A percentile compares a stretch with the other conserved stretches of the same genome.
Evolutionary conservation across 2,797 vertebrate species (phyloP).

Genomic region (Sebastes hubbsi): DNA sequence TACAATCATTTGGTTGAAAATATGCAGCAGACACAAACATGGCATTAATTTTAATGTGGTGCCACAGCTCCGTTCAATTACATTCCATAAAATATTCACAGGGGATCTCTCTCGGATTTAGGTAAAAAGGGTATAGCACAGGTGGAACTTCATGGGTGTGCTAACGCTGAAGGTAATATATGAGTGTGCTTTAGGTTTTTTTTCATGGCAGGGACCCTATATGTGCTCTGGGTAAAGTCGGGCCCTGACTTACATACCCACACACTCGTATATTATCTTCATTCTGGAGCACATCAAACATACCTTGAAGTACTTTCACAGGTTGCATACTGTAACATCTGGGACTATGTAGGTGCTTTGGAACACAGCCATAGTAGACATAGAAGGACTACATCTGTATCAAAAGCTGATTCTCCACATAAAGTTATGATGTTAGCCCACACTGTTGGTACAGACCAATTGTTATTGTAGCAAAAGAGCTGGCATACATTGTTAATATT

Average conservation of each 20-base stretch:
- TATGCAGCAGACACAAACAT: constrained; percentile 77
- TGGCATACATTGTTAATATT: not conserved
- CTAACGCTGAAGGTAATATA: constrained; percentile 30
- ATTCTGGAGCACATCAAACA: constrained; percentile 15
- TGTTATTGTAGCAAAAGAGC: not conserved
- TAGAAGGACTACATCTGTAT: not conserved
- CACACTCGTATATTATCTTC: not conserved
- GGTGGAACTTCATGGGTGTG: constrained; percentile 35
- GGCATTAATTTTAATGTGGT: constrained; percentile 80
- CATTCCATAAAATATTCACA: constrained; percentile 80
- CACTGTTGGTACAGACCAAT: not conserved
- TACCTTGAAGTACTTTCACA: not conserved
- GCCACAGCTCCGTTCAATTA: constrained; percentile 75
- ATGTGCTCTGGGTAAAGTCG: constrained; percentile 12
- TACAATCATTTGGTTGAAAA: constrained; percentile 77
- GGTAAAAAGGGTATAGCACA: constrained; percentile 49
- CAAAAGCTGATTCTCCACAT: not conserved
- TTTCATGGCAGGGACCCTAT: constrained; percentile 11
- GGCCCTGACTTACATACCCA: not conserved
- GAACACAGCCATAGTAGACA: not conserved
- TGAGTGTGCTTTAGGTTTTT: not conserved
- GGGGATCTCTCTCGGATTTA: constrained; percentile 67
- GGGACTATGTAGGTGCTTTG: not conserved
- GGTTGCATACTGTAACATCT: constrained; percentile 5
- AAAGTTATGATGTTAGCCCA: not conserved